Conservation (phyloP, 2,797 vertebrate genomes). For the Sebastes umbrosus region DNA sequence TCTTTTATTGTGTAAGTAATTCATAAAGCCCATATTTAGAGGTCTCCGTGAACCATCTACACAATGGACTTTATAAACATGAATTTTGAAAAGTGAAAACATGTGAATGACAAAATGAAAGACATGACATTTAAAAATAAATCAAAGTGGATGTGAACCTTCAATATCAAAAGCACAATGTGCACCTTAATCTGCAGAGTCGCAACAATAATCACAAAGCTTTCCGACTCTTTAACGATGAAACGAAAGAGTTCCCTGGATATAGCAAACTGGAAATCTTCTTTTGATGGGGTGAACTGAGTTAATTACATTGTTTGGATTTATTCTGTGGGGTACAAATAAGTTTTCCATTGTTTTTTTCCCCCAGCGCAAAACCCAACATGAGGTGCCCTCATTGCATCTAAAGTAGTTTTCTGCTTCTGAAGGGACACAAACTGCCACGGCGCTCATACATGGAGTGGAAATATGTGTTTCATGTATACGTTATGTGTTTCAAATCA, state of each 20-base stretch:
- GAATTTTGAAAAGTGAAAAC: conserved; percentile 1
- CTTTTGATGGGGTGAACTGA: conserved; percentile 40
- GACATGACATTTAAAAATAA: neutral
- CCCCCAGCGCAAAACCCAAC: conserved; percentile 34
- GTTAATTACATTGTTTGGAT: conserved; percentile 52
- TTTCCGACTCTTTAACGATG: conserved; percentile 8
- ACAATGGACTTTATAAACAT: conserved; percentile 13
- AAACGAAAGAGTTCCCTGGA: conserved; percentile 20
- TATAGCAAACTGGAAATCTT: conserved; percentile 18
- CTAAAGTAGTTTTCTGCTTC: conserved; percentile 39
- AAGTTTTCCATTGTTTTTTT: conserved; percentile 37
- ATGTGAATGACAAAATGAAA: conserved; percentile 3
- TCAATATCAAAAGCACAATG: neutral
- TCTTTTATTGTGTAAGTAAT: neutral
- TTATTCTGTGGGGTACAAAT: conserved; percentile 32
- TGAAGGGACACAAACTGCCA: conserved; percentile 17
- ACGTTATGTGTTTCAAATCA: neutral
- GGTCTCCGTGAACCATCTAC: neutral
- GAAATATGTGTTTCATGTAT: neutral
- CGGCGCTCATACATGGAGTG: neutral
- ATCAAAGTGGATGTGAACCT: neutral
- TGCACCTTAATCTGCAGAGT: conserved; percentile 18
- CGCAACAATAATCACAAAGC: conserved; percentile 12
- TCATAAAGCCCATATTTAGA: neutral
- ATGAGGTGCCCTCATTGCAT: conserved; percentile 51